Conservation (phyloP, 64 coral and sea anemone genomes). For the Orbicella faveolata region DNA sequence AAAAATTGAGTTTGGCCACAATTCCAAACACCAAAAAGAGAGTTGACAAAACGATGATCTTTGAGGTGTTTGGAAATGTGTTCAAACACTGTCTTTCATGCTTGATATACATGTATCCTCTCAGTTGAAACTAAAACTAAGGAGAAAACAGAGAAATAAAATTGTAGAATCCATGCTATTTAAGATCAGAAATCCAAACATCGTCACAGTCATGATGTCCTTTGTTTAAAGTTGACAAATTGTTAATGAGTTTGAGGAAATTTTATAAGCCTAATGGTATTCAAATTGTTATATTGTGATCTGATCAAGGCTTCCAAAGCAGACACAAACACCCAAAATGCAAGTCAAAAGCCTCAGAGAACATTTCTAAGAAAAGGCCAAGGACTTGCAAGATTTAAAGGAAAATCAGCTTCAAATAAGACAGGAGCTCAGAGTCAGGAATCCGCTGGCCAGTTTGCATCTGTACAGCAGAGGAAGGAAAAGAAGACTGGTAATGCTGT, state of each 20-base stretch:
- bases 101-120: no score
- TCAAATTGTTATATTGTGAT: not conserved
- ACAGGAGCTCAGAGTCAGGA: not conserved
- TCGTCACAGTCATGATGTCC: no score
- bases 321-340: not conserved
- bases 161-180: no score
- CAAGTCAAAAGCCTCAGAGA: conserved; percentile 45
- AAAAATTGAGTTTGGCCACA: no score
- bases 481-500: conserved; percentile 14
- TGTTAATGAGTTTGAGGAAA: not conserved
- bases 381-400: conserved; percentile 72
- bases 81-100: no score
- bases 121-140: no score
- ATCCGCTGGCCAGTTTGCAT: not conserved
- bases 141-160: no score
- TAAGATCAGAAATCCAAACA: no score
- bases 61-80: no score
- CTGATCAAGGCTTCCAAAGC: conserved; percentile 16
- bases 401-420: conserved; percentile 58
- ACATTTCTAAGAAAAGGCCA: conserved; percentile 87
- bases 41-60: no score
- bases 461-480: conserved; percentile 30
- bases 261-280: not conserved
- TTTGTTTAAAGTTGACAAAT: no score
- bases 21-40: no score